Base-by-base conservation (phyloP, 2,113 vertebrate species). In the Marmota flaviventris region DNA sequence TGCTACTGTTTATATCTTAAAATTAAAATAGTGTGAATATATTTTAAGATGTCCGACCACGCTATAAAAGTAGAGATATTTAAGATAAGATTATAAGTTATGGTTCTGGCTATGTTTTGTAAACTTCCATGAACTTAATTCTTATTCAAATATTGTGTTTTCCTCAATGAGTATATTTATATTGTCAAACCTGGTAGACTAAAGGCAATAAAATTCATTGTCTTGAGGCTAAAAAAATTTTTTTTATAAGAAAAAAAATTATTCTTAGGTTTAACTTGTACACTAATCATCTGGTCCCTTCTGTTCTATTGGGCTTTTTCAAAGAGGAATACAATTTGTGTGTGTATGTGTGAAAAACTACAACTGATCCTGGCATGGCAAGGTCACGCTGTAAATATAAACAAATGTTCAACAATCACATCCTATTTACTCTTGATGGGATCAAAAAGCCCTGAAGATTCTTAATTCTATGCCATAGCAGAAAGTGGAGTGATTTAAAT, bases 141-240 rank as follows among this genome's bases (percentile, higher is more conserved):
- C 79, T 93, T 97, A 51, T 58, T 91, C 22, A 16, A 56, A 5
- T 61, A 16, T 12, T 92, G 53, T 39, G 4, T 93, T 56, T 94
- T 93, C 95, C 91, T 0, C 18, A 16, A 2, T 85, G 51, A 37
- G 0, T 83, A 10, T 51, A 51, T 51, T 51, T 87, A 86, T 92
- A 93, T 89, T 96, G 63, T 84, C 70, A 51, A 93, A 87, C 61
- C 4, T 85, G n/a, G 37, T 91, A 93, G 4, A 95, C 42, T 45
- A 85, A 45, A 94, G 27, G 58, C 56, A 98, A 98, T 98, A 98
- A 98, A 98, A 29, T 95, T 90, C 48, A 2, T 48, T 14, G 86
- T 85, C 63, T 96, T 9, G 95, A 34, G 65, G 45, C 37, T 85
- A 45, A 53, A 53, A 53, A 53, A 53, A 53, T 4, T 53, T 53